Evolutionary conservation across 2,797 vertebrate genomes (phyloP), one percentile per base, ranked within the genome.

Genomic region (Scarus forsteni): DNA sequence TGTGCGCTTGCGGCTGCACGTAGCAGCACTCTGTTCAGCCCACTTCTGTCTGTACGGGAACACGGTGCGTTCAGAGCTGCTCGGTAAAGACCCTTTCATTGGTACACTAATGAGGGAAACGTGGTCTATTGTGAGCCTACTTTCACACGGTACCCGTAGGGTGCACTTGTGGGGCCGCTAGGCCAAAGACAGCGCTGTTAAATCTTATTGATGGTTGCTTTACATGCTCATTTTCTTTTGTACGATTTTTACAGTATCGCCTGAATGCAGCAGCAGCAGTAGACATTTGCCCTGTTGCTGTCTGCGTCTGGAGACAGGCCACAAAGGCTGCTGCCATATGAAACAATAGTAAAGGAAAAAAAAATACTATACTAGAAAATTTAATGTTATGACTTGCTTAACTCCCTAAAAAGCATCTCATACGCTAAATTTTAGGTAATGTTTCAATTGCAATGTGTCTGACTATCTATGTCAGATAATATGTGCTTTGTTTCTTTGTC

Each of bases 1-100:
- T 60, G 88, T 82, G 86, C 87, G 90, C 88, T 89, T 59, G 35
- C 65, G 63, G 57, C 79, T 1, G 93, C 94, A 95, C 94, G 95
- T 95, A 94, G 85, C 48, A 58, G 12, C 60, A 27, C 55, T 7
- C 66, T 2, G 70, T 6, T n/a, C 61, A 19, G 72, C 53, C 40
- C 27, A 53, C 65, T 19, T 15, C 73, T 53, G 66, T 49, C 73
- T 52, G 63, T 46, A 54, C 45, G 8, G 43, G 59, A 3, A 58
- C 39, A 16, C 1, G 88, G 8, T 85, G 85, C 84, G 1, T 91
- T 92, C 74, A 83, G 74, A 43, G 12, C 34, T 36, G 13, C 55
- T 71, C 36, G 45, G 16, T 40, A 35, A 27, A 13, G 1, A 27
- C 6, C 16, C 16, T 12, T 9, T 27, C 44, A 19, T 43, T 16